A percentile compares a stretch with the other conserved stretches of the same genome.
phyloP scores from a whole-genome alignment of 2,113 vertebrate genomes.

The Vulpes ferrilata region DNA sequence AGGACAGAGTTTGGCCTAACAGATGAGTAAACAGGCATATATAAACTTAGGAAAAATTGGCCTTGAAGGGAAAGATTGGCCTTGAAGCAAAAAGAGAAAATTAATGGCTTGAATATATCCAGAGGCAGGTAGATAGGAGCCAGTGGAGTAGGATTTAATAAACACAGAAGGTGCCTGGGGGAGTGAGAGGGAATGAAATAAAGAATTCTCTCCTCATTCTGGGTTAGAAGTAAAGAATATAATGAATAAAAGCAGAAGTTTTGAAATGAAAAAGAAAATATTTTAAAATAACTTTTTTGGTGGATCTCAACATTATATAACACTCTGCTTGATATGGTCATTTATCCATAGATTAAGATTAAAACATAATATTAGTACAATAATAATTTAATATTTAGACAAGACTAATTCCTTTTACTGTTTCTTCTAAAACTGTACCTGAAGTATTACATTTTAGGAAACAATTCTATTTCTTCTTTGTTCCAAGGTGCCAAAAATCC shows the following conservation, averaged over 20 bases:
- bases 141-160: background rate
- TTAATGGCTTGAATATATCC: background rate
- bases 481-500: background rate
- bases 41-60: background rate
- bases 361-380: background rate
- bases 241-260: background rate
- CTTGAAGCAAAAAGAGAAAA: background rate
- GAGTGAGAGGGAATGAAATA: background rate
- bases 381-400: background rate
- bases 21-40: background rate
- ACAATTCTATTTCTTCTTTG: background rate
- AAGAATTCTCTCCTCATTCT: background rate
- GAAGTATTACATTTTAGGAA: background rate
- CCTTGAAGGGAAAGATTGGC: background rate
- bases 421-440: background rate
- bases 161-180: background rate
- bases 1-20: background rate
- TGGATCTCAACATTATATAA: background rate
- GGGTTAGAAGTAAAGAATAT: background rate
- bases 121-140: background rate
- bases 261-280: background rate
- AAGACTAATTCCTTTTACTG: background rate
- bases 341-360: background rate
- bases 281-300: background rate
- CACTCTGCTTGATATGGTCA: background rate